phyloP scores from a whole-genome alignment of 92 coral and sea anemone species.

The Bergia puertoricense region DNA sequence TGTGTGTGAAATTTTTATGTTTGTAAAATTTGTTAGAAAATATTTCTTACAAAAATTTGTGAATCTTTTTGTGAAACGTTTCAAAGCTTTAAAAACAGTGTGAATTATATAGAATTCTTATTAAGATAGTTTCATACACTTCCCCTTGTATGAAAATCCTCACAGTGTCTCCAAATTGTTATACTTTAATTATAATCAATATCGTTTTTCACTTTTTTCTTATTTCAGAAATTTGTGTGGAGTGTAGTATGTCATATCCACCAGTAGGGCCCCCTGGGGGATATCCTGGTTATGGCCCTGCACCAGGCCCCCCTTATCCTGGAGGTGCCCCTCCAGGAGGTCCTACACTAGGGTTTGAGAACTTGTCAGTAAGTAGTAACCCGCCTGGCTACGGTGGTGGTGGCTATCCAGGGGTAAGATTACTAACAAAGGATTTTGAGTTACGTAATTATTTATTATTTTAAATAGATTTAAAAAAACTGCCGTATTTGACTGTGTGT shows the following conservation, averaged over 20 bases:
- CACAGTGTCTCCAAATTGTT: background rate
- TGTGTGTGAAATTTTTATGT: too few relatives aligned
- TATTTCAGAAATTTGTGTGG: background rate
- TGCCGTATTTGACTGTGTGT: too few relatives aligned
- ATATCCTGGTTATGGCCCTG: conserved; percentile 69
- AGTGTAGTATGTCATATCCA: conserved; percentile 19
- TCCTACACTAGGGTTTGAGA: conserved; percentile 75
- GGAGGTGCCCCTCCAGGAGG: conserved; percentile 54
- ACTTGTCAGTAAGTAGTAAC: conserved; percentile 19
- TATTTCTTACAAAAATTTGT: too few relatives aligned
- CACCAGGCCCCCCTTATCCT: conserved; percentile 47
- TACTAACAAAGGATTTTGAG: background rate
- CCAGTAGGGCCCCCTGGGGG: conserved; percentile 72
- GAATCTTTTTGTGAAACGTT: too few relatives aligned
- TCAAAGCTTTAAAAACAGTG: too few relatives aligned
- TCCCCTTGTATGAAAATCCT: too few relatives aligned
- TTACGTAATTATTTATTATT: too few relatives aligned
- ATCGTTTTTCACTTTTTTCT: background rate
- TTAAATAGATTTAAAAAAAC: too few relatives aligned
- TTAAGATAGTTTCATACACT: too few relatives aligned
- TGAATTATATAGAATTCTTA: too few relatives aligned
- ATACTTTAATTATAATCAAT: background rate
- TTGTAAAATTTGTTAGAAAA: too few relatives aligned
- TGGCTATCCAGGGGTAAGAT: conserved; percentile 31
- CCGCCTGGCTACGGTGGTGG: conserved; percentile 13